A percentile compares a stretch with the other conserved stretches of the same genome.
Conservation (phyloP, 1,140 invertebrate genomes). For the Wasmannia auropunctata region DNA sequence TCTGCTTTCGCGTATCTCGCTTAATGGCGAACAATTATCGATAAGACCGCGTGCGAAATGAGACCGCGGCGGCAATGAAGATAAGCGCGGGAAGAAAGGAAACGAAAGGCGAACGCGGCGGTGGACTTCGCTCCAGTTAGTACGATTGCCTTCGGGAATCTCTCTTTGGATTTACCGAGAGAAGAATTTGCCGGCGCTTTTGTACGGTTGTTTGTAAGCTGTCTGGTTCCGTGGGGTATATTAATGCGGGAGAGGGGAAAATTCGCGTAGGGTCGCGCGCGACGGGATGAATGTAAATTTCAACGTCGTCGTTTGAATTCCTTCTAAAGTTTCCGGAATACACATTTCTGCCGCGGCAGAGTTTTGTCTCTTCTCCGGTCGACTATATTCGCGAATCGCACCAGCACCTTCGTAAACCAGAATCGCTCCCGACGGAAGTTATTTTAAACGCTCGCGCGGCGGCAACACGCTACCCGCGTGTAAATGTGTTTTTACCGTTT, state of each 20-base stretch:
- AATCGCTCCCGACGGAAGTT: background rate
- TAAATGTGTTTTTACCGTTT: background rate
- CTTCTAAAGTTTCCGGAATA: conserved; percentile 39
- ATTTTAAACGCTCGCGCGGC: background rate
- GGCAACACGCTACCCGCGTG: background rate
- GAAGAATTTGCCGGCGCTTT: background rate
- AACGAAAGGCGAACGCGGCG: background rate
- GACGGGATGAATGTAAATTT: conserved; percentile 24
- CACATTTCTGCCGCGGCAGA: conserved; percentile 1
- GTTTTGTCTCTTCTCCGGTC: background rate
- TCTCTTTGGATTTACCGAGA: background rate
- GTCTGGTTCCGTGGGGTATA: conserved; percentile 4
- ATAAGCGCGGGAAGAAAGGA: conserved; percentile 20
- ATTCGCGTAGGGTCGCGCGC: background rate
- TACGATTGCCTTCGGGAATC: conserved; percentile 9
- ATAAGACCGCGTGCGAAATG: conserved; percentile 17
- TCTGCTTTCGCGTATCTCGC: background rate
- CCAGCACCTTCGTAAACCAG: background rate
- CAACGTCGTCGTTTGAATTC: conserved; percentile 23
- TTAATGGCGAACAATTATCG: conserved; percentile 48
- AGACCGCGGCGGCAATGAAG: conserved; percentile 26
- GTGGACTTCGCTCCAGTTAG: background rate
- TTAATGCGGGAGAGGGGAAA: conserved; percentile 17
- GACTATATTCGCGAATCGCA: background rate
- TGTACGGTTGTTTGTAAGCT: conserved; percentile 5